A percentile compares a stretch with the other conserved stretches of the same genome.
phyloP scores from a whole-genome alignment of 2,888 invertebrate species.

The Acanthosepion pharaonis region DNA sequence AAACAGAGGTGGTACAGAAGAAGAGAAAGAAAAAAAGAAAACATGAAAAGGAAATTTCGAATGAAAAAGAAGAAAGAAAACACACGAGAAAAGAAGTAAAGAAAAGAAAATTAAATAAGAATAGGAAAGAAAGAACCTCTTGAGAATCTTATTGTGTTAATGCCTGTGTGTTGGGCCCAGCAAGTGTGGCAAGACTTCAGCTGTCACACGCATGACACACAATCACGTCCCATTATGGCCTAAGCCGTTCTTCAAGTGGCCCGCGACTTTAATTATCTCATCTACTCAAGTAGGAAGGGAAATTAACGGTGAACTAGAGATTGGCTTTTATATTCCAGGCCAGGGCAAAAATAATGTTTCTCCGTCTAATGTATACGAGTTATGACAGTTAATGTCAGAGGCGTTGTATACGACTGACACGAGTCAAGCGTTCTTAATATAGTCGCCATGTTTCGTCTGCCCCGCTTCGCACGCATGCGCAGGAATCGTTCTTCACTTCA shows the following conservation, averaged over 20 bases:
- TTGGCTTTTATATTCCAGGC: constrained; percentile 9
- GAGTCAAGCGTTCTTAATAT: constrained; percentile 33
- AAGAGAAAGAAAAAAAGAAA: too few relatives aligned
- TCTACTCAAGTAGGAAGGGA: constrained; percentile 13
- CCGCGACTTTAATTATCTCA: constrained; percentile 33
- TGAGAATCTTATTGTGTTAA: background rate
- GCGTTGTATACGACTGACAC: constrained; percentile 33
- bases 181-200: background rate
- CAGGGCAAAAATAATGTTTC: background rate
- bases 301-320: constrained; percentile 1
- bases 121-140: background rate
- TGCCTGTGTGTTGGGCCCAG: background rate
- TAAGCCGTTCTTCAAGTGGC: background rate
- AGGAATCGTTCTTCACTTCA: background rate
- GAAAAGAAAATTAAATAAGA: background rate
- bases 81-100: background rate
- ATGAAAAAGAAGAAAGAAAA: too few relatives aligned
- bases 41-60: too few relatives aligned
- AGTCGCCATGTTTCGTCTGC: background rate
- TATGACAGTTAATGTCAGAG: constrained; percentile 33
- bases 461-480: background rate
- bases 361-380: constrained; percentile 14
- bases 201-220: constrained; percentile 33
- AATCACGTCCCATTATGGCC: constrained; percentile 8
- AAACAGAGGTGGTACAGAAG: too few relatives aligned